These are phyloP conservation scores for Labrus mixtus DNA, from an alignment of 2,113 vertebrate genomes.

Conservation along the genomic window DNA sequence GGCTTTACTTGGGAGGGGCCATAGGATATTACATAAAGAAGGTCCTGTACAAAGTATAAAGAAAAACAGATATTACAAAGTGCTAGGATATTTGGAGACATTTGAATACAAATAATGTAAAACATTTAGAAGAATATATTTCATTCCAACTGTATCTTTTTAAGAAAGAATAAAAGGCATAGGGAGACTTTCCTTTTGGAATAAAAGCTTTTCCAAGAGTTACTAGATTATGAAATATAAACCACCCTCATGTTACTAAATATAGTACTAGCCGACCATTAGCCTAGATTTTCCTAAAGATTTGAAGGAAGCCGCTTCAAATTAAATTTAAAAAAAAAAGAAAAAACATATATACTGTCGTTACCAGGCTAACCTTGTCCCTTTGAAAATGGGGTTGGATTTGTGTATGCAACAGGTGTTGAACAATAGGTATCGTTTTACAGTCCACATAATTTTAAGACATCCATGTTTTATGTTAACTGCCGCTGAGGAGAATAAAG, in stretches of 20 bases:
- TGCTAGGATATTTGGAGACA: background rate
- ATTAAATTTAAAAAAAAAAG: too few relatives aligned
- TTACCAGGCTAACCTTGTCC: too few relatives aligned
- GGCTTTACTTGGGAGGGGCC: slow-evolving; percentile 99
- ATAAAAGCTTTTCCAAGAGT: background rate
- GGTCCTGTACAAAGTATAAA: slow-evolving; percentile 86
- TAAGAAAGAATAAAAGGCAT: background rate
- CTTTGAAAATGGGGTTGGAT: too few relatives aligned
- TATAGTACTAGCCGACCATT: too few relatives aligned
- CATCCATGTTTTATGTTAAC: too few relatives aligned
- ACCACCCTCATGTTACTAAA: background rate
- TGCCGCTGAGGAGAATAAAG: too few relatives aligned
- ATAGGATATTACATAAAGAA: slow-evolving; percentile 98
- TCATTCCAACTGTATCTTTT: background rate
- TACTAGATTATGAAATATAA: background rate
- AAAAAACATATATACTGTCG: too few relatives aligned
- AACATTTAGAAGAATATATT: background rate
- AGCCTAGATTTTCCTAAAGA: too few relatives aligned
- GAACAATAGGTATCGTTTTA: too few relatives aligned
- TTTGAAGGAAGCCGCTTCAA: too few relatives aligned
- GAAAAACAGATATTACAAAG: background rate
- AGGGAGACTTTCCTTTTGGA: background rate
- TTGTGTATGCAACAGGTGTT: too few relatives aligned
- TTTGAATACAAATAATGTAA: background rate
- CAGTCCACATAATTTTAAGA: too few relatives aligned